Percentiles rank a stretch among this genome's conserved stretches.
Evolutionary conservation across 2,797 vertebrate genomes (phyloP).

Genomic region (Pteronotus mesoamericanus): DNA sequence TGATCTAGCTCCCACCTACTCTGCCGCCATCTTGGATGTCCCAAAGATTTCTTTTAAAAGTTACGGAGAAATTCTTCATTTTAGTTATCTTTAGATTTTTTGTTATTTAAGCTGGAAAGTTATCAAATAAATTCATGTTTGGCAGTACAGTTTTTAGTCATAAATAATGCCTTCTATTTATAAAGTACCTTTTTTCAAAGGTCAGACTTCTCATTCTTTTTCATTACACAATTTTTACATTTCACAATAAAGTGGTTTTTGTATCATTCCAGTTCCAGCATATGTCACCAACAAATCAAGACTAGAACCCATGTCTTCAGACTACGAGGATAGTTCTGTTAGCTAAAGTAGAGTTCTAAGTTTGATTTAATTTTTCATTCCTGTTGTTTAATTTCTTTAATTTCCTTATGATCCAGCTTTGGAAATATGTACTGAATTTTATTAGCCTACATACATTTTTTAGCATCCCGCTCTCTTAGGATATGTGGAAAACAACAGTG

Average conservation of each 20-base stretch:
- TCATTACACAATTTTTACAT: constrained; percentile 3
- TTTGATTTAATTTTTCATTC: constrained; percentile 46
- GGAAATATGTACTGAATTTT: constrained; percentile 39
- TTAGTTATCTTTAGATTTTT: not conserved
- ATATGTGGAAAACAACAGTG: constrained; percentile 20
- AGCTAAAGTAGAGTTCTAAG: constrained; percentile 20
- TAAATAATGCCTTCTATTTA: constrained; percentile 2
- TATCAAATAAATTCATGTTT: not conserved
- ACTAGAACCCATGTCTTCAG: not conserved
- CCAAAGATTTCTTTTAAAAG: not conserved
- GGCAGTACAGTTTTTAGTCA: not conserved
- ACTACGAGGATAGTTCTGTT: not conserved
- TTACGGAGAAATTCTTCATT: not conserved
- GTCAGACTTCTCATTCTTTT: not conserved
- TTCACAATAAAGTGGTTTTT: not conserved
- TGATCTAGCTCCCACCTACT: not conserved
- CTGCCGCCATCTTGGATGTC: not conserved
- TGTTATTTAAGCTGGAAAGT: constrained; percentile 29
- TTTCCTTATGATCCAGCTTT: constrained; percentile 34
- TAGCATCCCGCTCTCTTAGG: constrained; percentile 44
- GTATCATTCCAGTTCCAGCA: not conserved
- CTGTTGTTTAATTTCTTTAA: constrained; percentile 26
- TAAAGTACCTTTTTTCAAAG: constrained; percentile 11
- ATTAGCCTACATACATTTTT: constrained; percentile 62
- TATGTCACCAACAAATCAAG: not conserved